These are phyloP conservation scores for Amiota mariae DNA, from an alignment of 2,888 invertebrate genomes.

Conservation along the genomic window DNA sequence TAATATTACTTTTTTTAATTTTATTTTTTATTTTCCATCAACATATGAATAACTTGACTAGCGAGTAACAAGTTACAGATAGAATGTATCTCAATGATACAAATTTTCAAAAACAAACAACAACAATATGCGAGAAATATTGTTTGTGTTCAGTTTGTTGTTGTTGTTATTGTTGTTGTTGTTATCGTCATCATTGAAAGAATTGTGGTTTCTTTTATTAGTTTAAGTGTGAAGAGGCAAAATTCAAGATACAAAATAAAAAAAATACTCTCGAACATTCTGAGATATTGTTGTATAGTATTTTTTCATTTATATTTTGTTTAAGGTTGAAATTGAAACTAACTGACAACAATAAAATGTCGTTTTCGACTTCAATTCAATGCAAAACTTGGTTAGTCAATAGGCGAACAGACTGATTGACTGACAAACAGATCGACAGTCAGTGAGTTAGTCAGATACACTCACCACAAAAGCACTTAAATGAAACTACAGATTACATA, in stretches of 20 bases:
- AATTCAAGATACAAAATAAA: neutral
- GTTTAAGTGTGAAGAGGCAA: neutral
- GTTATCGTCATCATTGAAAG: neutral
- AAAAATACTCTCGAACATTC: neutral
- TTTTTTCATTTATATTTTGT: no score
- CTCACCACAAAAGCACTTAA: conserved; percentile 13
- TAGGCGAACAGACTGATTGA: neutral
- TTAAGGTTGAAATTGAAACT: neutral
- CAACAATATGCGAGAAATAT: no score
- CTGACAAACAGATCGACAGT: neutral
- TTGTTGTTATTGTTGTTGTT: neutral
- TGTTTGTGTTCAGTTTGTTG: no score
- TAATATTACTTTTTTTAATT: neutral
- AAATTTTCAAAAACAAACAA: no score
- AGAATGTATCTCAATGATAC: no score
- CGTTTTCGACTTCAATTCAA: neutral
- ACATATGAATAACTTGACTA: no score
- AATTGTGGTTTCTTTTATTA: neutral
- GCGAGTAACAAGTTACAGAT: no score
- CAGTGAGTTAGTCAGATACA: neutral
- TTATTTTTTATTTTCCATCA: no score
- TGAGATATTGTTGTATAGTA: neutral
- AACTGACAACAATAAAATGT: neutral
- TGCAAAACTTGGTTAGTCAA: conserved; percentile 20
- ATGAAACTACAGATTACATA: conserved; percentile 10